Evolutionary conservation across 2,888 invertebrate genomes (phyloP).

Genomic region (Yponomeuta cagnagella): DNA sequence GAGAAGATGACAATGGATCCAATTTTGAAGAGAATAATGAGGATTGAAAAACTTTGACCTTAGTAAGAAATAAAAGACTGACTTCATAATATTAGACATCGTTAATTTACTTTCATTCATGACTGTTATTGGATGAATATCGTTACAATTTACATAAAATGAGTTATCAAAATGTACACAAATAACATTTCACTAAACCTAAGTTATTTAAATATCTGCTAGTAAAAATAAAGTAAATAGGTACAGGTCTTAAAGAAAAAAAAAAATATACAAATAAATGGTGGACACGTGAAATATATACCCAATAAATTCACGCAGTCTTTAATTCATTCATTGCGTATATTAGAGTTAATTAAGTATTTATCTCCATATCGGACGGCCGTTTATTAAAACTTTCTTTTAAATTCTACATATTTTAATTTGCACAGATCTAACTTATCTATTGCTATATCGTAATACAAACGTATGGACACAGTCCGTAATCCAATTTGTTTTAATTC

Average conservation of each 20-base stretch:
- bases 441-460: neutral
- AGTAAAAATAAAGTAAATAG: slow-evolving; percentile 64
- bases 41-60: slow-evolving; percentile 14
- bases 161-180: slow-evolving; percentile 69
- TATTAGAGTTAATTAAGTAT: slow-evolving; percentile 17
- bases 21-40: slow-evolving; percentile 24
- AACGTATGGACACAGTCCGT: neutral
- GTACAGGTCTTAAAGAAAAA: slow-evolving; percentile 25
- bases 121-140: slow-evolving; percentile 54
- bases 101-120: slow-evolving; percentile 57
- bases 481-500: neutral
- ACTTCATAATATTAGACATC: slow-evolving; percentile 38
- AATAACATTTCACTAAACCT: slow-evolving; percentile 37
- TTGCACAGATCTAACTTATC: slow-evolving; percentile 39
- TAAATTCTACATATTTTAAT: slow-evolving; percentile 28
- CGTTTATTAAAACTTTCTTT: slow-evolving; percentile 39
- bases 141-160: slow-evolving; percentile 36
- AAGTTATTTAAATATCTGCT: slow-evolving; percentile 53
- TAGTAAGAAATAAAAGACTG: slow-evolving; percentile 56
- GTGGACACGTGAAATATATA: neutral
- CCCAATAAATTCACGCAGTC: slow-evolving; percentile 39
- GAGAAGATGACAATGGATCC: slow-evolving; percentile 31
- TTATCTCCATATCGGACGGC: slow-evolving; percentile 60
- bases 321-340: slow-evolving; percentile 32
- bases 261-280: neutral